Conservation (phyloP, 2,113 vertebrate genomes). For the Halcyon senegalensis region DNA sequence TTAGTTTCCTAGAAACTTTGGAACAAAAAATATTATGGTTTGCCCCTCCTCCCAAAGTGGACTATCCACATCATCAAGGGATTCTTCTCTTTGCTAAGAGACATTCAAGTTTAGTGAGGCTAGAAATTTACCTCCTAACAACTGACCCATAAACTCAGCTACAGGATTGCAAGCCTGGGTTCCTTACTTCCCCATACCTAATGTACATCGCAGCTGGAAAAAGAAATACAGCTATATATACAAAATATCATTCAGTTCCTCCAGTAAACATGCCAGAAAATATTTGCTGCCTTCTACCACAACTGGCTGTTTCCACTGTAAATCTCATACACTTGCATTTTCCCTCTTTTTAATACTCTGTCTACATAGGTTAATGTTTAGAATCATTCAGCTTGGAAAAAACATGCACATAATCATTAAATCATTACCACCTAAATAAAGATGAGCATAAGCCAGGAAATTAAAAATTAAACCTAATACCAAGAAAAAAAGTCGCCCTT, state of each 20-base stretch:
- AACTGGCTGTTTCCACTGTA: not conserved
- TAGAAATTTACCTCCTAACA: conserved; percentile 12
- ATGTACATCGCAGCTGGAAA: not conserved
- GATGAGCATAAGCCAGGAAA: conserved; percentile 5
- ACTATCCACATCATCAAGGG: not conserved
- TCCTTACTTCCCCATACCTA: not conserved
- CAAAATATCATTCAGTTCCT: not conserved
- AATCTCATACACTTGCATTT: not conserved
- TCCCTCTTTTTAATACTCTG: not conserved
- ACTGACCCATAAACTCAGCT: conserved; percentile 16
- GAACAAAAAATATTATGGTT: not conserved
- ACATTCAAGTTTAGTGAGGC: not conserved
- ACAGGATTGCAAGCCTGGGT: not conserved
- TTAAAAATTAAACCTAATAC: not conserved
- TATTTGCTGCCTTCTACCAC: conserved; percentile 1
- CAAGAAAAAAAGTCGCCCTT: not conserved
- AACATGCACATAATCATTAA: not conserved
- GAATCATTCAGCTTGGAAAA: not conserved
- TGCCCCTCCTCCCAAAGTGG: not conserved
- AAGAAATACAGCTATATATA: not conserved
- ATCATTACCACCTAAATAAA: not conserved
- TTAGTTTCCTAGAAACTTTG: conserved; percentile 20
- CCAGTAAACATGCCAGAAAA: conserved; percentile 12
- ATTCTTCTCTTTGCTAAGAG: not conserved
- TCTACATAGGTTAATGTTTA: not conserved